Conservation (phyloP, 2,888 invertebrate genomes). For the Malthinus seriepunctatus region DNA sequence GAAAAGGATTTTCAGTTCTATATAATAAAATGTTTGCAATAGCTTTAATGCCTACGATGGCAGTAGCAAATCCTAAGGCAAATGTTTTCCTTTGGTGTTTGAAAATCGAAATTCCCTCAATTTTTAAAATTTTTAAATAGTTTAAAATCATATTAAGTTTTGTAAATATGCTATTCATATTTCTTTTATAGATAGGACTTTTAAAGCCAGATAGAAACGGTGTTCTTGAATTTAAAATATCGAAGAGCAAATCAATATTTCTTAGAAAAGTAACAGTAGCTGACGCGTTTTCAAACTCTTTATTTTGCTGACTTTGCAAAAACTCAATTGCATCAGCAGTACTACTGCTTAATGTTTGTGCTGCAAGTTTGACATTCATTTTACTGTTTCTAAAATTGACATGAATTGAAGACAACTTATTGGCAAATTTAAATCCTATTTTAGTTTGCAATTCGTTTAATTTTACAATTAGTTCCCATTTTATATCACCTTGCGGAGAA, state of each 20-base stretch:
- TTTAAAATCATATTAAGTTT: conserved; percentile 2
- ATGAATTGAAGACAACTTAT: neutral
- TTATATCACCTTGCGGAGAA: neutral
- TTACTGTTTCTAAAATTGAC: conserved; percentile 10
- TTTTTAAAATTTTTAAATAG: conserved; percentile 24
- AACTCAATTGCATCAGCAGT: conserved; percentile 1
- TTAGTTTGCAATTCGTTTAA: neutral
- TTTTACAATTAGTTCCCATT: neutral
- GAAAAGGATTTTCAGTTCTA: conserved; percentile 9
- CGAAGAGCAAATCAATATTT: conserved; percentile 3
- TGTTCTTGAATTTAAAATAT: conserved; percentile 5
- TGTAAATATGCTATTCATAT: neutral
- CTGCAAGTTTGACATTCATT: conserved; percentile 12
- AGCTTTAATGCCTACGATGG: conserved; percentile 23
- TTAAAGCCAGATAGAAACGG: conserved; percentile 12
- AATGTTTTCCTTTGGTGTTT: conserved; percentile 31
- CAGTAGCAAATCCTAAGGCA: conserved; percentile 31
- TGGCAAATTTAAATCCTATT: neutral
- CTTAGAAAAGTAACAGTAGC: conserved; percentile 4
- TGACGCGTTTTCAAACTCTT: conserved; percentile 1
- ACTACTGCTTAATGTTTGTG: conserved; percentile 7
- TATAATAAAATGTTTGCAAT: conserved; percentile 25
- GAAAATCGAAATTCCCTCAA: conserved; percentile 22
- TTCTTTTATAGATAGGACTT: neutral
- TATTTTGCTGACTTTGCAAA: neutral